A percentile compares a stretch with the other conserved stretches of the same genome.
Conservation (phyloP, 2,888 invertebrate genomes). For the Cremastobaeus sp. region DNA sequence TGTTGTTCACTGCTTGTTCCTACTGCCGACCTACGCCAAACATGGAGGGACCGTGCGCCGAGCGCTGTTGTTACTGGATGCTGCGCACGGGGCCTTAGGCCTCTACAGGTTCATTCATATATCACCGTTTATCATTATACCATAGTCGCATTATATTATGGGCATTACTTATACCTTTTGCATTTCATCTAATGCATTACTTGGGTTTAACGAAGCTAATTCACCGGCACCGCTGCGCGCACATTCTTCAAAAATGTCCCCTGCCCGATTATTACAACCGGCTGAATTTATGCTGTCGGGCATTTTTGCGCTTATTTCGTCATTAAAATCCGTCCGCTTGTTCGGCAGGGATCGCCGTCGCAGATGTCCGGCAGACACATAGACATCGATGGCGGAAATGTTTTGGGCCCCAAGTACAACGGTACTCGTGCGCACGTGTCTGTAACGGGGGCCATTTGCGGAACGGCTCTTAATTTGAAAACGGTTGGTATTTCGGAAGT, state of each 20-base stretch:
- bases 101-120: conserved; percentile 64
- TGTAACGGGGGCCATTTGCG: background rate
- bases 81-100: conserved; percentile 46
- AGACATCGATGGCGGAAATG: conserved; percentile 42
- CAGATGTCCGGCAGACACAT: no score
- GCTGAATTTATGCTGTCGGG: no score
- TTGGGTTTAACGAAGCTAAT: conserved; percentile 59
- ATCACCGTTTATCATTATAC: conserved; percentile 59
- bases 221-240: conserved; percentile 42
- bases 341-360: no score
- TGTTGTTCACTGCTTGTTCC: conserved; percentile 74
- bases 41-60: conserved; percentile 67
- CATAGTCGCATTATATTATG: conserved; percentile 46
- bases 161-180: conserved; percentile 53
- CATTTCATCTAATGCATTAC: conserved; percentile 55
- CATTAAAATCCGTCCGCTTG: no score
- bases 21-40: conserved; percentile 73
- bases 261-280: no score
- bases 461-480: no score
- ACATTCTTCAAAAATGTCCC: conserved; percentile 35
- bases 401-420: conserved; percentile 8
- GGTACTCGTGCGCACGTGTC: conserved; percentile 1
- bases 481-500: no score
- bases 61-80: conserved; percentile 61
- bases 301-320: no score